These are phyloP conservation scores for Oceanodroma tethys DNA, from an alignment of 2,113 vertebrate species.

Conservation along the genomic window DNA sequence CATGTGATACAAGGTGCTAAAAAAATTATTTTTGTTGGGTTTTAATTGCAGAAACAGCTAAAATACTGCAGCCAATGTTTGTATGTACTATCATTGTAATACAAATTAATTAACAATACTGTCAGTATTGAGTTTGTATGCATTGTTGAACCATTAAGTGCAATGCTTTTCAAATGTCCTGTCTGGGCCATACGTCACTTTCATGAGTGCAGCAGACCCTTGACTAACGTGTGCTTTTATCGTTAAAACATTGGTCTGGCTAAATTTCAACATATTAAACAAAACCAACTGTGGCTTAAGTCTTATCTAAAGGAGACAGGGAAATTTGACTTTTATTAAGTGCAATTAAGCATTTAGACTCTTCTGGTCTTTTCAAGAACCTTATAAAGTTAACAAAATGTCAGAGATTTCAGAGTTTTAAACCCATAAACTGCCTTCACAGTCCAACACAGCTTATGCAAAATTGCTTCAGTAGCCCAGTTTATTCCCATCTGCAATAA, in stretches of 20 bases:
- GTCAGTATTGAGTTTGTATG: neutral
- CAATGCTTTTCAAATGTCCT: neutral
- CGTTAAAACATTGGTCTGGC: neutral
- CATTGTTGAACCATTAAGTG: neutral
- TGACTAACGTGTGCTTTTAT: neutral
- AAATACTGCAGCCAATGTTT: neutral
- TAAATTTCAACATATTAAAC: neutral
- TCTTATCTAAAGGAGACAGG: neutral
- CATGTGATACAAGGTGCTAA: neutral
- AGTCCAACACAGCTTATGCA: neutral
- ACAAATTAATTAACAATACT: neutral
- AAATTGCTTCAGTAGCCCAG: neutral
- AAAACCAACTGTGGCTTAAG: neutral
- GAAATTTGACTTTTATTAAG: slow-evolving; percentile 3
- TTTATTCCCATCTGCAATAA: neutral
- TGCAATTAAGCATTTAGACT: neutral
- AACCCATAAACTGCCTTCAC: neutral
- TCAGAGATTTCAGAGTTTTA: neutral
- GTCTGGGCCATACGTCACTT: neutral
- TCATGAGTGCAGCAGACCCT: neutral
- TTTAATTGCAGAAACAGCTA: neutral
- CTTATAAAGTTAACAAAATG: neutral
- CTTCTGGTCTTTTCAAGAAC: neutral
- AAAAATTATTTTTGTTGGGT: neutral
- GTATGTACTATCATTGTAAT: neutral